Conservation (phyloP, 2,888 invertebrate species). For the Eulithis prunata region DNA sequence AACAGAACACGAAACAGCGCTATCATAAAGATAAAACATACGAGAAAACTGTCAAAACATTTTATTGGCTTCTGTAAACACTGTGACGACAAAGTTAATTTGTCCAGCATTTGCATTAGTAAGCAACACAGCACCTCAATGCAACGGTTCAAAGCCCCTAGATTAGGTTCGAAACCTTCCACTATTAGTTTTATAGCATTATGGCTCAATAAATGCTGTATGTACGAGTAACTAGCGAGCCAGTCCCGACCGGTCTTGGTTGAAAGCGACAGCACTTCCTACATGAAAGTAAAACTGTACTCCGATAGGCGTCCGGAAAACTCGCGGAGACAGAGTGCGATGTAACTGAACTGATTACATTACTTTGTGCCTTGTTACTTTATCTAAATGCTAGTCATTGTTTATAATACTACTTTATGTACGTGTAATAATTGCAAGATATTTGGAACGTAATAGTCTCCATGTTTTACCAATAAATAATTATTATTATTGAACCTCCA, state of each 20-base stretch:
- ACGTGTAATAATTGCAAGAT: not conserved
- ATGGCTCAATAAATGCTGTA: constrained; percentile 41
- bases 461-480: too few relatives aligned
- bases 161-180: constrained; percentile 34
- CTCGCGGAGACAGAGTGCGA: constrained; percentile 42
- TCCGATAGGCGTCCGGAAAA: constrained; percentile 71
- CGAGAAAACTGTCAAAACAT: too few relatives aligned
- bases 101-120: constrained; percentile 9
- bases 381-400: constrained; percentile 24
- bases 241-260: constrained; percentile 75
- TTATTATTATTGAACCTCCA: too few relatives aligned
- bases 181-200: constrained; percentile 36
- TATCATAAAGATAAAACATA: too few relatives aligned
- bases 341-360: constrained; percentile 34
- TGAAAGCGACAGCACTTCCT: constrained; percentile 83
- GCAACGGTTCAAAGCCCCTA: constrained; percentile 18
- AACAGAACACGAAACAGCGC: not conserved
- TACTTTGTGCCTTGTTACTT: constrained; percentile 30
- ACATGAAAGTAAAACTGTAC: constrained; percentile 81
- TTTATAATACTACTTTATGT: not conserved
- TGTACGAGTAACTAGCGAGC: constrained; percentile 57
- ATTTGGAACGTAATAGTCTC: too few relatives aligned
- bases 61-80: too few relatives aligned
- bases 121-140: not conserved
- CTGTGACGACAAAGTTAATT: not conserved